These are phyloP conservation scores for Drosophila kohkoa DNA, from an alignment of 1,140 invertebrate species.

Conservation along the genomic window DNA sequence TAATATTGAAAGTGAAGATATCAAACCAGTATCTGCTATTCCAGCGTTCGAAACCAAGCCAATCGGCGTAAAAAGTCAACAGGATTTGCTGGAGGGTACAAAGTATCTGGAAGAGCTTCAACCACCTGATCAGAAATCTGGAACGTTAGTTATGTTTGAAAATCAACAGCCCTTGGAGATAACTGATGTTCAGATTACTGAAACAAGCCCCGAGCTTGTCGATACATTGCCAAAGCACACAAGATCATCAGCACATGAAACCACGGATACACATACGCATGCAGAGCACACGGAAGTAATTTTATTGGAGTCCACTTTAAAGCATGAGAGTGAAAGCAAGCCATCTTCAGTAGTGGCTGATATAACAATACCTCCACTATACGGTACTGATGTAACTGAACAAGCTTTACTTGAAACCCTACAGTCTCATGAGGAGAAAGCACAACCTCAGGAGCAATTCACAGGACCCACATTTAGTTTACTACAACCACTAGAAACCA, in stretches of 20 bases:
- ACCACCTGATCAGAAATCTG: constrained; percentile 48
- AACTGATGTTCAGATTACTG: constrained; percentile 55
- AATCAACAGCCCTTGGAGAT: constrained; percentile 58
- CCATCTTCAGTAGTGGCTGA: constrained; percentile 49
- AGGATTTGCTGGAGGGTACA: constrained; percentile 27
- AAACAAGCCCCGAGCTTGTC: constrained; percentile 43
- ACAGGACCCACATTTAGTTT: constrained; percentile 40
- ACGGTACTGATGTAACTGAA: constrained; percentile 45
- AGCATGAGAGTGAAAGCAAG: constrained; percentile 27
- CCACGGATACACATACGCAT: constrained; percentile 44
- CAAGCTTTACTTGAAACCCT: constrained; percentile 56
- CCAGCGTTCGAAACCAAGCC: constrained; percentile 43
- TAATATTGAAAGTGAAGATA: constrained; percentile 30
- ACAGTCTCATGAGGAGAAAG: constrained; percentile 23
- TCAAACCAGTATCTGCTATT: constrained; percentile 19
- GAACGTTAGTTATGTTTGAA: constrained; percentile 36
- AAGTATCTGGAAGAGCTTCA: constrained; percentile 19
- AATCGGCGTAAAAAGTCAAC: constrained; percentile 46
- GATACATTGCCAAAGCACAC: neutral
- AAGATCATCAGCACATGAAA: constrained; percentile 19
- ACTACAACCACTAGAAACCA: constrained; percentile 54
- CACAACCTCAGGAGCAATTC: constrained; percentile 30
- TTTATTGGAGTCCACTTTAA: constrained; percentile 45
- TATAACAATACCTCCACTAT: constrained; percentile 43
- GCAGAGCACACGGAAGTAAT: constrained; percentile 43